These are phyloP conservation scores for Autographa gamma DNA, from an alignment of 2,888 invertebrate species.

Conservation along the genomic window DNA sequence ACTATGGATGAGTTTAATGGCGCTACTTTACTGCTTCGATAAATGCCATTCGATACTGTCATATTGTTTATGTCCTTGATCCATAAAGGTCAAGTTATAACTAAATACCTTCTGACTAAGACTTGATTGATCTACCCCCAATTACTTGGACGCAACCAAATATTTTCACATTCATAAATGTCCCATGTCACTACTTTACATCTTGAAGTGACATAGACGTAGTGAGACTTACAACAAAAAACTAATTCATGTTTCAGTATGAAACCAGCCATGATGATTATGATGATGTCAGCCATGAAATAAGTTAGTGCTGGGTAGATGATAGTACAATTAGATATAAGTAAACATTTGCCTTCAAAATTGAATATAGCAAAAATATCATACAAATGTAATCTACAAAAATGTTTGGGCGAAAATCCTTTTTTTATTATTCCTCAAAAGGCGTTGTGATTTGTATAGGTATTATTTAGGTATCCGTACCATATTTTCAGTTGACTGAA, in stretches of 20 bases:
- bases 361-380: background rate
- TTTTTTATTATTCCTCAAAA: background rate
- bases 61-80: conserved; percentile 58
- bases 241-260: no score
- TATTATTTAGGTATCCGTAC: conserved; percentile 9
- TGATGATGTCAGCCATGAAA: no score
- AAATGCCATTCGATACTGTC: conserved; percentile 66
- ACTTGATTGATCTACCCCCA: background rate
- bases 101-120: background rate
- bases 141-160: no score
- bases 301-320: no score
- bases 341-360: no score
- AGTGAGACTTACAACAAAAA: no score
- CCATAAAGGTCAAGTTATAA: background rate
- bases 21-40: conserved; percentile 64
- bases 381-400: background rate
- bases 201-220: no score
- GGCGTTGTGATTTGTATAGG: conserved; percentile 7
- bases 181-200: no score
- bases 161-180: no score
- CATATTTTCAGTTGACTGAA: conserved; percentile 17
- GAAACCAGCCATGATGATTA: no score
- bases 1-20: conserved; percentile 63
- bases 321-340: no score
- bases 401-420: background rate